Evolutionary conservation across 2,888 invertebrate species (phyloP).

Genomic region (Drosophila pseudotalamancana): DNA sequence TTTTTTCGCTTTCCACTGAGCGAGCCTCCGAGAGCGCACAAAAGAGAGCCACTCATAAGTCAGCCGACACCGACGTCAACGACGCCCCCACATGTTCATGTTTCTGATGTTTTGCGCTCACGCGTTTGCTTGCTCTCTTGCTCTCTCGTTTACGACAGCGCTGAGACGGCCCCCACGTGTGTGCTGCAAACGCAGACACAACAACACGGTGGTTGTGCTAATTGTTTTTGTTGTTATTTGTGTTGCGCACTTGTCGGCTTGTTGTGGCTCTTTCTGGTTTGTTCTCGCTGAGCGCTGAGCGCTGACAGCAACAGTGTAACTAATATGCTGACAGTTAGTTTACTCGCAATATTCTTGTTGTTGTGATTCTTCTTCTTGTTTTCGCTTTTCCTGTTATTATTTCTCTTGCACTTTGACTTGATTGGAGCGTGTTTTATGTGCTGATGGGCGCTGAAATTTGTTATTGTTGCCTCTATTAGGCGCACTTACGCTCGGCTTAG

Average conservation of each 20-base stretch:
- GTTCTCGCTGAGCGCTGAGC: slow-evolving; percentile 36
- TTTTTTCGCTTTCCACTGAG: slow-evolving; percentile 53
- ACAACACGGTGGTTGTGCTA: slow-evolving; percentile 44
- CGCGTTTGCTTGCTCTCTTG: slow-evolving; percentile 21
- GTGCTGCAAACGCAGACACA: slow-evolving; percentile 43
- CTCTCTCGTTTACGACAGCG: slow-evolving; percentile 5
- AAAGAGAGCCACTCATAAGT: slow-evolving; percentile 39
- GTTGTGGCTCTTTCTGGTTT: slow-evolving; percentile 46
- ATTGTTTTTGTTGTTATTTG: slow-evolving; percentile 47
- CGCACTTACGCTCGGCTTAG: not conserved
- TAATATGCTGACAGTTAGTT: slow-evolving; percentile 61
- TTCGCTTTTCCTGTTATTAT: slow-evolving; percentile 32
- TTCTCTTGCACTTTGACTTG: slow-evolving; percentile 56
- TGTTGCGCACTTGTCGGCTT: slow-evolving; percentile 67
- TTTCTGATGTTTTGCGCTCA: slow-evolving; percentile 28
- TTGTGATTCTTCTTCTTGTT: slow-evolving; percentile 24
- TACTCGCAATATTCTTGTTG: slow-evolving; percentile 30
- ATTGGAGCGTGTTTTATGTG: slow-evolving; percentile 44
- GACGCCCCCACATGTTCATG: slow-evolving; percentile 58
- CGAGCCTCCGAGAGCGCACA: slow-evolving; percentile 6
- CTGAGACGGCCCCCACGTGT: slow-evolving; percentile 69
- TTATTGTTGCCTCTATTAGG: slow-evolving; percentile 23
- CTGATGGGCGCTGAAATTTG: slow-evolving; percentile 45
- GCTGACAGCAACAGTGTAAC: slow-evolving; percentile 51
- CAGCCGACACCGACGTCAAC: slow-evolving; percentile 46